A percentile compares a stretch with the other conserved stretches of the same genome.
These are phyloP conservation scores for Dryadula phaetusa DNA, from an alignment of 2,888 invertebrate species.

Conservation along the genomic window DNA sequence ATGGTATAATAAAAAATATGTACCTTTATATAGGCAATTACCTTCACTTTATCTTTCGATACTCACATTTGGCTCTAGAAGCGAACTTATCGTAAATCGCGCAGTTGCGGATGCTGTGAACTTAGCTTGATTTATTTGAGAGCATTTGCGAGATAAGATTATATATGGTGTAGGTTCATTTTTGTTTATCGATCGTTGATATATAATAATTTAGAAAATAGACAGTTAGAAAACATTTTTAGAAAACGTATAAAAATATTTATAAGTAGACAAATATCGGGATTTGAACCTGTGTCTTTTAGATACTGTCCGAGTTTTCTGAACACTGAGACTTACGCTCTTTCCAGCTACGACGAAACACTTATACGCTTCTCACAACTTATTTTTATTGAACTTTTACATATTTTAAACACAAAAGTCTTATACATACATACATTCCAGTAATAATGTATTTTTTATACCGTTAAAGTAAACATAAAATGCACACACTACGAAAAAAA, in stretches of 20 bases:
- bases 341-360: too few relatives aligned
- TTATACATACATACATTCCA: neutral
- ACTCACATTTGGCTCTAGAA: conserved; percentile 33
- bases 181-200: neutral
- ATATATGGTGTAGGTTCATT: neutral
- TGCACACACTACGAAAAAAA: conserved; percentile 21
- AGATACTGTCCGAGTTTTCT: too few relatives aligned
- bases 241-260: too few relatives aligned
- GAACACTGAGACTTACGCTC: too few relatives aligned
- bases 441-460: conserved; percentile 10
- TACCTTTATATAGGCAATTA: conserved; percentile 28
- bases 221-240: too few relatives aligned
- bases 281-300: too few relatives aligned
- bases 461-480: conserved; percentile 14
- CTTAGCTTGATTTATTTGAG: conserved; percentile 41
- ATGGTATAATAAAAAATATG: neutral
- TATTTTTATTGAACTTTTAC: too few relatives aligned
- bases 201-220: neutral
- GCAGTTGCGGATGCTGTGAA: conserved; percentile 36
- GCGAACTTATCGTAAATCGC: conserved; percentile 38
- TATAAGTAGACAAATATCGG: too few relatives aligned
- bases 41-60: conserved; percentile 29
- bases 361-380: too few relatives aligned
- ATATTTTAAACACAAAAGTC: neutral
- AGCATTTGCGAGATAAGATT: conserved; percentile 6